These are phyloP conservation scores for Megathymus violae DNA, from an alignment of 1,140 invertebrate genomes.

Conservation along the genomic window DNA sequence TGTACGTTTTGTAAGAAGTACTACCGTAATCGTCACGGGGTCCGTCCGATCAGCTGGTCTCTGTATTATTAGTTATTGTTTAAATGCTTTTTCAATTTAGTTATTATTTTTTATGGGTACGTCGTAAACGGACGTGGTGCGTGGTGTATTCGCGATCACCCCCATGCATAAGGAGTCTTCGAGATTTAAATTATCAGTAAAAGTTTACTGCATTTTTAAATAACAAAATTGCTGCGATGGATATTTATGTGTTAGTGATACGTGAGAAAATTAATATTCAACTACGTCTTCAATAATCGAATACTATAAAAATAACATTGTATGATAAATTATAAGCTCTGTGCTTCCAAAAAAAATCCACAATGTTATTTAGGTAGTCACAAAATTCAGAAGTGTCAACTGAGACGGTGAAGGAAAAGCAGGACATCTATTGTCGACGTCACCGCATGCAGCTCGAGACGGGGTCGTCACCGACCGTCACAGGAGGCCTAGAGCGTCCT, in stretches of 20 bases:
- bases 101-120: constrained; percentile 22
- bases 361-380: not conserved
- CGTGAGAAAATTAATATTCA: not conserved
- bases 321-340: no score
- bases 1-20: constrained; percentile 44
- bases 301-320: no score
- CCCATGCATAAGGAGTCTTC: constrained; percentile 40
- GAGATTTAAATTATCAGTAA: constrained; percentile 11
- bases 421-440: not conserved
- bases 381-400: not conserved
- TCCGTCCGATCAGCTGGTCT: constrained; percentile 49
- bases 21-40: constrained; percentile 30
- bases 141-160: constrained; percentile 51
- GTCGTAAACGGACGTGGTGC: constrained; percentile 39
- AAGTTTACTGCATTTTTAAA: not conserved
- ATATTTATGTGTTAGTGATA: not conserved
- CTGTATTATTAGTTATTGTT: constrained; percentile 23
- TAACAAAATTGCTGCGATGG: no score
- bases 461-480: constrained; percentile 51
- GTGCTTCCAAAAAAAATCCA: no score
- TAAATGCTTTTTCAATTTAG: not conserved
- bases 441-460: constrained; percentile 32
- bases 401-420: not conserved
- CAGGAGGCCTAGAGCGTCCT: constrained; percentile 52
- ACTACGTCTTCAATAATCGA: no score